Percentiles rank a stretch among this genome's conserved stretches.
These are phyloP conservation scores for Agrypnia vestita DNA, from an alignment of 1,140 invertebrate species.

Conservation along the genomic window DNA sequence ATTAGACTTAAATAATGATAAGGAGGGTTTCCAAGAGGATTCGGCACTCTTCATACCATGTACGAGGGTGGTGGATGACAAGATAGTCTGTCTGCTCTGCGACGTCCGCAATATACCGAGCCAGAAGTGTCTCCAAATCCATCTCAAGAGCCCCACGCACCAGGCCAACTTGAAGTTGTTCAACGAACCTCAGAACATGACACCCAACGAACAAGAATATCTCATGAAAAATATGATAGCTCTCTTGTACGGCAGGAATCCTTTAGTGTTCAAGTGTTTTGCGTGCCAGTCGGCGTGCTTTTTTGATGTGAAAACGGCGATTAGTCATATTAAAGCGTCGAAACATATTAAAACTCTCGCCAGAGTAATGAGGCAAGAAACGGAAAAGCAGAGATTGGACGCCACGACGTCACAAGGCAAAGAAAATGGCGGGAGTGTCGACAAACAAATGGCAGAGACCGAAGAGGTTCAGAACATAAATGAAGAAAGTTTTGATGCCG, in stretches of 20 bases:
- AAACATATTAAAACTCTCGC: background rate
- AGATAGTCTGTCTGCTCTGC: background rate
- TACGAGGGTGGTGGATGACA: background rate
- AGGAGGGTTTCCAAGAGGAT: too few relatives aligned
- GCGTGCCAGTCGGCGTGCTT: background rate
- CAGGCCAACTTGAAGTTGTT: background rate
- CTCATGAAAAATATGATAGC: background rate
- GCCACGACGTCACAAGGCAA: background rate
- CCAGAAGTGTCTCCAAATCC: background rate
- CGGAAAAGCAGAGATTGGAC: background rate
- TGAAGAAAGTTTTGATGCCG: background rate
- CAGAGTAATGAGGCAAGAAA: background rate
- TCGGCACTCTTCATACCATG: background rate
- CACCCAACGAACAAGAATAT: background rate
- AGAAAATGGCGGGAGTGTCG: background rate
- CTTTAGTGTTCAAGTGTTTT: background rate
- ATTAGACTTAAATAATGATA: background rate
- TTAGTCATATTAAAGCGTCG: background rate
- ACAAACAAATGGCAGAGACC: background rate
- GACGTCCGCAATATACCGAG: constrained; percentile 5
- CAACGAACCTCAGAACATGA: background rate
- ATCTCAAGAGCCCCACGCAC: background rate
- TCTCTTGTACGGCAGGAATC: background rate
- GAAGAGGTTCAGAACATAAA: background rate
- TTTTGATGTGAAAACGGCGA: background rate